These are phyloP conservation scores for Onychostoma macrolepis DNA, from an alignment of 2,113 vertebrate species.

Conservation along the genomic window DNA sequence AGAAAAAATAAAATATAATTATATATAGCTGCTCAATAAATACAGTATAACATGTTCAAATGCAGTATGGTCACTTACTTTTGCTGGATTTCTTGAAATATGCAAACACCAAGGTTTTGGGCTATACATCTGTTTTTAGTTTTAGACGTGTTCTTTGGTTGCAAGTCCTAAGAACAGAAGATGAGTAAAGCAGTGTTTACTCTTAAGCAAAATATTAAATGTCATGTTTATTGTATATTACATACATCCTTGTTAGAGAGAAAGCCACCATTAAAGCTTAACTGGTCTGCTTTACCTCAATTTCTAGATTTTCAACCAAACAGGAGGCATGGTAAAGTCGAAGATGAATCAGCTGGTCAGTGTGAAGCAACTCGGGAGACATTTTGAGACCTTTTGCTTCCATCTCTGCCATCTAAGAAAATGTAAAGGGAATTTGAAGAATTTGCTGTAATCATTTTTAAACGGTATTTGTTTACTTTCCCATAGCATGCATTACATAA, in stretches of 20 bases:
- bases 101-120: not conserved
- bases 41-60: not conserved
- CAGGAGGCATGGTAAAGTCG: not conserved
- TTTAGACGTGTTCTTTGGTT: not conserved
- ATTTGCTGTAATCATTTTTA: not conserved
- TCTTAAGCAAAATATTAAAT: not conserved
- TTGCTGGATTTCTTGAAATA: not conserved
- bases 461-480: not conserved
- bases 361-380: not conserved
- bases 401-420: not conserved
- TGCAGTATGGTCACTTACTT: not conserved
- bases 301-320: not conserved
- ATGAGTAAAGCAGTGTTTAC: not conserved
- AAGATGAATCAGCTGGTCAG: not conserved
- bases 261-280: not conserved
- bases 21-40: too few relatives aligned
- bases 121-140: not conserved
- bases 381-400: not conserved
- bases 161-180: not conserved
- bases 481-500: not conserved
- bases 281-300: not conserved
- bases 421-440: not conserved
- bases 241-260: not conserved
- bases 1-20: not conserved
- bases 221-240: not conserved